phyloP scores from a whole-genome alignment of 2,888 invertebrate species.

The Tribolium freemani region DNA sequence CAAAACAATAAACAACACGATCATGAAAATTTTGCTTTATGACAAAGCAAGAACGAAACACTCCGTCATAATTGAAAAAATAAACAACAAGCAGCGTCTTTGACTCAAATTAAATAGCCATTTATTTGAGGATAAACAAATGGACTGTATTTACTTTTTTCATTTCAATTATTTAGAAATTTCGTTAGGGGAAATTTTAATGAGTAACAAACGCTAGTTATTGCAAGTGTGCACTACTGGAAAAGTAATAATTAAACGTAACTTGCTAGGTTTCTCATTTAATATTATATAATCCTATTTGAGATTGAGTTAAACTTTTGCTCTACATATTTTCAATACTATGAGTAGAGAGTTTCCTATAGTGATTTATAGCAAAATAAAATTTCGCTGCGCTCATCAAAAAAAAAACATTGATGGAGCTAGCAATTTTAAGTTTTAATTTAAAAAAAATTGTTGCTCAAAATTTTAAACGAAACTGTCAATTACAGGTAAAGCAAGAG shows the following conservation, averaged over 20 bases:
- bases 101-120: not conserved
- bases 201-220: not conserved
- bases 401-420: no score
- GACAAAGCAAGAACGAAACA: not conserved
- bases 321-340: constrained; percentile 1
- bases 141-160: not conserved
- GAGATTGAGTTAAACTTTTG: constrained; percentile 10
- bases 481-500: no score
- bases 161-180: not conserved
- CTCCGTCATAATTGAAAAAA: not conserved
- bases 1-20: not conserved
- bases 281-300: constrained; percentile 10
- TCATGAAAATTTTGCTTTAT: not conserved
- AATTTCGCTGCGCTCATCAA: not conserved
- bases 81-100: not conserved
- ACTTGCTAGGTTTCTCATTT: not conserved
- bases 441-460: no score
- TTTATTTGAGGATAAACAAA: not conserved
- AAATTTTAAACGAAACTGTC: no score
- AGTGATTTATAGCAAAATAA: not conserved
- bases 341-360: not conserved
- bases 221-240: not conserved
- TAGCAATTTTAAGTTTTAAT: no score
- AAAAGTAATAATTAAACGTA: not conserved
- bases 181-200: not conserved